These are phyloP conservation scores for Dolichopus griseipennis DNA, from an alignment of 2,888 invertebrate genomes.

Conservation along the genomic window DNA sequence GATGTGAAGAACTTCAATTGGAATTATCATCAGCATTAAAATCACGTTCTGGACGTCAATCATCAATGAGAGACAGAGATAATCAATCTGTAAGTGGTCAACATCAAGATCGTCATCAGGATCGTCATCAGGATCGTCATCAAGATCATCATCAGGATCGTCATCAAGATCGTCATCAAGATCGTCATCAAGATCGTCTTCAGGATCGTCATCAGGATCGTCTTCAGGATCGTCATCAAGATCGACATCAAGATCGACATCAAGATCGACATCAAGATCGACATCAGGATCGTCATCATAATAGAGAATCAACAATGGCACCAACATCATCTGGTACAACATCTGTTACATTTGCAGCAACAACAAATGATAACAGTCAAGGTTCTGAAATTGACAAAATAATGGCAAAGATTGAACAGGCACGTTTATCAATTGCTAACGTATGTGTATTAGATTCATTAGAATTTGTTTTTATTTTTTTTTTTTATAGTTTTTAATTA, in stretches of 20 bases:
- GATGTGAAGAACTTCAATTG: slow-evolving; percentile 82
- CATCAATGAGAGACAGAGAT: not conserved
- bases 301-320: slow-evolving; percentile 34
- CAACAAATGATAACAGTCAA: slow-evolving; percentile 44
- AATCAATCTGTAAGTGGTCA: slow-evolving; percentile 33
- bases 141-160: slow-evolving; percentile 20
- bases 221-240: slow-evolving; percentile 20
- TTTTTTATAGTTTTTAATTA: not conserved
- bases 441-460: slow-evolving; percentile 32
- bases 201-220: slow-evolving; percentile 20
- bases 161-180: slow-evolving; percentile 11
- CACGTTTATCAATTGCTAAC: slow-evolving; percentile 35
- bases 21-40: slow-evolving; percentile 69
- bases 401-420: slow-evolving; percentile 90
- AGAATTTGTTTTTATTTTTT: not conserved
- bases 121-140: slow-evolving; percentile 21
- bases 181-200: slow-evolving; percentile 16
- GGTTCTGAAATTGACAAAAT: slow-evolving; percentile 82
- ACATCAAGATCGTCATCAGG: not conserved
- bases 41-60: slow-evolving; percentile 42
- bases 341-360: slow-evolving; percentile 32
- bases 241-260: slow-evolving; percentile 20
- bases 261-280: slow-evolving; percentile 20
- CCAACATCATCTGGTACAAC: slow-evolving; percentile 28
- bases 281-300: not conserved